phyloP scores from a whole-genome alignment of 2,888 invertebrate genomes.

The Nebria brevicollis region DNA sequence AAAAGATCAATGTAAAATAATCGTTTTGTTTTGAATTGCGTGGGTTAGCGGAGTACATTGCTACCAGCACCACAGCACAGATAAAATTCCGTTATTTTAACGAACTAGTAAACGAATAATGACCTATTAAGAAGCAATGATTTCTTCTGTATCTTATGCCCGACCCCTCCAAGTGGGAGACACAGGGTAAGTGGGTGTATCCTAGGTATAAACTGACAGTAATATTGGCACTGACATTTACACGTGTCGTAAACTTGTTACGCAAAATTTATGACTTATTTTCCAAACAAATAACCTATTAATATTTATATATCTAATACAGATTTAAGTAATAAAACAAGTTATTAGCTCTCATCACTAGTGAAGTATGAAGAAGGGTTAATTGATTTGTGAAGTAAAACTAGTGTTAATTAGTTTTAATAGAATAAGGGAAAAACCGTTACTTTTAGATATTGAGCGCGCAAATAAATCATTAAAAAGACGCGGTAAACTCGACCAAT shows the following conservation, averaged over 20 bases:
- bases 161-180: not conserved
- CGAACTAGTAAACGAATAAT: slow-evolving; percentile 42
- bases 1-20: slow-evolving; percentile 6
- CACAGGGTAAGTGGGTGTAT: not conserved
- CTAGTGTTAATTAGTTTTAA: not conserved
- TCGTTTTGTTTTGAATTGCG: slow-evolving; percentile 21
- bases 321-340: not conserved
- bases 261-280: slow-evolving; percentile 17
- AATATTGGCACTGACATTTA: slow-evolving; percentile 21
- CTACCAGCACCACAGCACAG: slow-evolving; percentile 13
- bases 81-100: slow-evolving; percentile 44
- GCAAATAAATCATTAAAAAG: not conserved
- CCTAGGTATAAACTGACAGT: slow-evolving; percentile 13
- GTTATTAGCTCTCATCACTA: not conserved
- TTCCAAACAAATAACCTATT: slow-evolving; percentile 19
- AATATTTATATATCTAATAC: slow-evolving; percentile 4
- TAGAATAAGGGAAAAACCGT: not conserved
- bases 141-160: slow-evolving; percentile 20
- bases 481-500: not conserved
- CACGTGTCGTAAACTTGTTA: slow-evolving; percentile 15
- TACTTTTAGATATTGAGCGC: not conserved
- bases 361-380: not conserved
- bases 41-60: slow-evolving; percentile 31
- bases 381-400: not conserved
- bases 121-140: slow-evolving; percentile 42